These are phyloP conservation scores for Fulmarus glacialis DNA, from an alignment of 2,113 vertebrate species.

Conservation along the genomic window DNA sequence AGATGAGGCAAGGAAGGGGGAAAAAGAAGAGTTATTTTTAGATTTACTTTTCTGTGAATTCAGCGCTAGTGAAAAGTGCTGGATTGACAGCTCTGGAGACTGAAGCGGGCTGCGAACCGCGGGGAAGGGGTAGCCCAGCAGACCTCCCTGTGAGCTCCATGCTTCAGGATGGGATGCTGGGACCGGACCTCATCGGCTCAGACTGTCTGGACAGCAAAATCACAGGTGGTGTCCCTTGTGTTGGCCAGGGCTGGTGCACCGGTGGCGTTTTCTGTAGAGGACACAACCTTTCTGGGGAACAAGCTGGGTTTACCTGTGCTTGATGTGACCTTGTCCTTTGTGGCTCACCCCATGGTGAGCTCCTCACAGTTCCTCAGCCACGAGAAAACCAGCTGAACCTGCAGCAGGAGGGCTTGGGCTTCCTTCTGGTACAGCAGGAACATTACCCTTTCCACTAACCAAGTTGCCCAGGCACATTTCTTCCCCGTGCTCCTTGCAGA, in stretches of 20 bases:
- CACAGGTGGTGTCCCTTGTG: fast-evolving
- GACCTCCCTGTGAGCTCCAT: fast-evolving
- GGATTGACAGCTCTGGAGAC: slow-evolving; percentile 36
- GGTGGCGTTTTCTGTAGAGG: neutral
- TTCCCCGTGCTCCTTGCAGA: neutral
- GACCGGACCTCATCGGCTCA: neutral
- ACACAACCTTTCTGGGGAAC: neutral
- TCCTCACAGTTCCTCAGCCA: neutral
- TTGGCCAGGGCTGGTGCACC: neutral
- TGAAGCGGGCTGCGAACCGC: neutral
- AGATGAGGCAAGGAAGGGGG: slow-evolving; percentile 15
- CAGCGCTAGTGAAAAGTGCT: slow-evolving; percentile 31
- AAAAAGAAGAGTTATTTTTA: slow-evolving; percentile 31
- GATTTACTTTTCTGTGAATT: slow-evolving; percentile 59
- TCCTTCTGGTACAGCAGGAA: neutral
- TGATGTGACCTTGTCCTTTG: fast-evolving
- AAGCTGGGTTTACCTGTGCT: neutral
- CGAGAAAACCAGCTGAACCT: neutral
- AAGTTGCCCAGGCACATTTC: neutral
- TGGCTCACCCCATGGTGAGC: neutral
- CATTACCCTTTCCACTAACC: neutral
- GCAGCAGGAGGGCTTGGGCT: neutral
- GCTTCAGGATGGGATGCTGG: neutral
- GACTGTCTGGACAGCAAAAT: neutral
- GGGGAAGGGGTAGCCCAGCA: neutral